Conservation (phyloP, 2,113 vertebrate species). For the Nothobranchius kuhntae region DNA sequence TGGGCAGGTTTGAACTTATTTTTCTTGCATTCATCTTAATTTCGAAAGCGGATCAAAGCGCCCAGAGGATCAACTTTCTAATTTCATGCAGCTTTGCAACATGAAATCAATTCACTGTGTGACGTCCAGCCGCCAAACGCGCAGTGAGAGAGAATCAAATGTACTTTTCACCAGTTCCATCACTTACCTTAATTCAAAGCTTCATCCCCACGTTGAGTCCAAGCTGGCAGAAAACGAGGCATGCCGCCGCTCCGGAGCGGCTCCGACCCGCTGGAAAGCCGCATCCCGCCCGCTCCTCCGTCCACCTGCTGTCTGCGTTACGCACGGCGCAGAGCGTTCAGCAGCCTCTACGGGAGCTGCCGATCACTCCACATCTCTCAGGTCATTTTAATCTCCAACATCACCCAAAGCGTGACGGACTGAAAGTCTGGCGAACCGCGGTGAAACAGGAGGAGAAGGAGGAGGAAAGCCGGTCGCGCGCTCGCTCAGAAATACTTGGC, state of each 20-base stretch:
- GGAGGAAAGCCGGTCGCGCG: background rate
- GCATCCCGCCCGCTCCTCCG: slow-evolving; percentile 51
- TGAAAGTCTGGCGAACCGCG: background rate
- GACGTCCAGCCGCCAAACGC: too few relatives aligned
- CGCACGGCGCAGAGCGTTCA: slow-evolving; percentile 32
- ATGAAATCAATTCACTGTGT: too few relatives aligned
- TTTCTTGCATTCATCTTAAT: too few relatives aligned
- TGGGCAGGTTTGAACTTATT: too few relatives aligned
- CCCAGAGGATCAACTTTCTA: background rate
- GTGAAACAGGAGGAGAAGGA: background rate
- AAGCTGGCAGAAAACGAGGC: background rate
- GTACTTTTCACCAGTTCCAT: background rate
- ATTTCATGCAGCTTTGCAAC: too few relatives aligned
- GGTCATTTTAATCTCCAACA: slow-evolving; percentile 18
- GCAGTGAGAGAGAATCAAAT: background rate
- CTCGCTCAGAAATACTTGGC: slow-evolving; percentile 31
- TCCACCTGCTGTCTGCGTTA: slow-evolving; percentile 63
- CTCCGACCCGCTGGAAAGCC: slow-evolving; percentile 29
- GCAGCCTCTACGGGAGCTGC: background rate
- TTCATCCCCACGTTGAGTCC: slow-evolving; percentile 41
- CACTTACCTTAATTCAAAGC: slow-evolving; percentile 52
- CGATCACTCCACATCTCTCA: slow-evolving; percentile 9
- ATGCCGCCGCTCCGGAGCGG: slow-evolving; percentile 16
- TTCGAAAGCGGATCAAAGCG: background rate
- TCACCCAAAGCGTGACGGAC: slow-evolving; percentile 1